Conservation (phyloP, 1,140 invertebrate genomes). For the Drosophila melanogaster region Release_6_plus_ISO1_MT NC_004354.4:9472501-9473000, state of each 20-base stretch:
- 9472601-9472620: conserved; percentile 3
- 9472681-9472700: conserved; percentile 52
- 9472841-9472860: conserved; percentile 30
- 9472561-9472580: neutral
- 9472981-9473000: conserved; percentile 63
- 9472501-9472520: neutral
- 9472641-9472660: conserved; percentile 11
- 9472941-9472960: conserved; percentile 82
- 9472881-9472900: conserved; percentile 7
- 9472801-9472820: conserved; percentile 39
- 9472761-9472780: conserved; percentile 17
- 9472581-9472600: neutral
- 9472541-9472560: conserved; percentile 9
- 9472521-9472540: too few species aligned
- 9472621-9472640: neutral
- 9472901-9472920: conserved; percentile 20
- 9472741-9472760: conserved; percentile 55
- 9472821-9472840: conserved; percentile 50
- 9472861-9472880: conserved; percentile 3
- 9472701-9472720: conserved; percentile 7
- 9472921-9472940: conserved; percentile 75
- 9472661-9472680: conserved; percentile 45
- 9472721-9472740: conserved; percentile 21
- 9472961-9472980: conserved; percentile 72
- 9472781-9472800: conserved; percentile 4